These are phyloP conservation scores for Aleiodes alternator DNA, from an alignment of 2,888 invertebrate genomes.

Conservation along the genomic window DNA sequence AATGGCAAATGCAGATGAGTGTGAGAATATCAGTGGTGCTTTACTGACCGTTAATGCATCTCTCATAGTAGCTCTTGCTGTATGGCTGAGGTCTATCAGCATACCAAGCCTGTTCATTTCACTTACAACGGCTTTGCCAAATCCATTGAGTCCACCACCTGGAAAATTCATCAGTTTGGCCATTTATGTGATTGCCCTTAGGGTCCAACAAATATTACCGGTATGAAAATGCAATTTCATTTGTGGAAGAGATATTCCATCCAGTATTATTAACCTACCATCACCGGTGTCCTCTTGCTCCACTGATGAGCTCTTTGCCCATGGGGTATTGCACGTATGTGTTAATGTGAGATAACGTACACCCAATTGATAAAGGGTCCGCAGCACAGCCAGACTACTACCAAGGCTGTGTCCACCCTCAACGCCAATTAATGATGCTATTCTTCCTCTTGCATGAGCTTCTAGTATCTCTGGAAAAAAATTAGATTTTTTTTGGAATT, in stretches of 20 bases:
- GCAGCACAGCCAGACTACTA: constrained; percentile 89
- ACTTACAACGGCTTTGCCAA: constrained; percentile 84
- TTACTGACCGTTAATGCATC: constrained; percentile 87
- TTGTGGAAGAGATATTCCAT: constrained; percentile 9
- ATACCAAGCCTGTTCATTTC: constrained; percentile 97
- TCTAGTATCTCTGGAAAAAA: constrained; percentile 79
- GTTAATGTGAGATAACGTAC: constrained; percentile 90
- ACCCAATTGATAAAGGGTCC: constrained; percentile 92
- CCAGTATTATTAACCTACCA: constrained; percentile 58
- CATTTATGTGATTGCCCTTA: constrained; percentile 16
- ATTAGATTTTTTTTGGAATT: constrained; percentile 3
- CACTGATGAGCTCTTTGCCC: constrained; percentile 77
- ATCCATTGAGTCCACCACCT: constrained; percentile 70
- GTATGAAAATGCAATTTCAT: not conserved
- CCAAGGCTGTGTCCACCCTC: constrained; percentile 96
- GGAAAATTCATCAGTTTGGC: constrained; percentile 37
- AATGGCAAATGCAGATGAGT: constrained; percentile 90
- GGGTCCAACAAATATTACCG: constrained; percentile 11
- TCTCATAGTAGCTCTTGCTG: constrained; percentile 89
- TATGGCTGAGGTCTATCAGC: constrained; percentile 93
- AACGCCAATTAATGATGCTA: constrained; percentile 92
- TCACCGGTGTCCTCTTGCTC: constrained; percentile 68
- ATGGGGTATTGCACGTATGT: constrained; percentile 90
- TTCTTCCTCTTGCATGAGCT: constrained; percentile 83
- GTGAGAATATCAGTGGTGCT: constrained; percentile 95